Evolutionary conservation across 2,888 invertebrate species (phyloP).

Genomic region (Dichetophora obliterata): DNA sequence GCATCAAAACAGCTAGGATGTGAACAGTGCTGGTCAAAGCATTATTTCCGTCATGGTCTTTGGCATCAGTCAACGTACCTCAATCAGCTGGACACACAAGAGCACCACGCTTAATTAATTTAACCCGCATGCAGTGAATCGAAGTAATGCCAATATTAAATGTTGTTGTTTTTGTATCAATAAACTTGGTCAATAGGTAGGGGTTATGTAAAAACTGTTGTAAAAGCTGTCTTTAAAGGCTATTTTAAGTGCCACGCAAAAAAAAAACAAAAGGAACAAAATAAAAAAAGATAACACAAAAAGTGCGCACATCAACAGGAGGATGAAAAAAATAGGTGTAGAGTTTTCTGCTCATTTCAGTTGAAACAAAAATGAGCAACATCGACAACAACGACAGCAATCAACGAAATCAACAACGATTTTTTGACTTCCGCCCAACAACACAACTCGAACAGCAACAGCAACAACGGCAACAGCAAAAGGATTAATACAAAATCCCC

Average conservation of each 20-base stretch:
- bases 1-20: background rate
- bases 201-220: background rate
- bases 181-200: too few relatives aligned
- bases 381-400: background rate
- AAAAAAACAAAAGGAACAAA: background rate
- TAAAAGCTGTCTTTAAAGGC: background rate
- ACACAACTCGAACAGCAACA: too few relatives aligned
- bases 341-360: conserved; percentile 1
- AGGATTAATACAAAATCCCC: too few relatives aligned
- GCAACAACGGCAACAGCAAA: too few relatives aligned
- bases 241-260: background rate
- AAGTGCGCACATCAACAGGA: too few relatives aligned
- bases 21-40: background rate
- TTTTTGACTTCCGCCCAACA: background rate
- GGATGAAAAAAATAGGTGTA: too few relatives aligned
- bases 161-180: too few relatives aligned
- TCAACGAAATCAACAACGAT: conserved; percentile 9
- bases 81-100: background rate
- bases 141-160: background rate
- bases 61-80: too few relatives aligned
- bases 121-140: background rate
- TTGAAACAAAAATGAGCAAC: background rate
- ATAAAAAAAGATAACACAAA: too few relatives aligned
- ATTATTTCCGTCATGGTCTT: background rate
- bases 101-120: conserved; percentile 2